Percentiles rank a stretch among this genome's conserved stretches.
Conservation (phyloP, 2,888 invertebrate genomes). For the Euplagia quadripunctaria region DNA sequence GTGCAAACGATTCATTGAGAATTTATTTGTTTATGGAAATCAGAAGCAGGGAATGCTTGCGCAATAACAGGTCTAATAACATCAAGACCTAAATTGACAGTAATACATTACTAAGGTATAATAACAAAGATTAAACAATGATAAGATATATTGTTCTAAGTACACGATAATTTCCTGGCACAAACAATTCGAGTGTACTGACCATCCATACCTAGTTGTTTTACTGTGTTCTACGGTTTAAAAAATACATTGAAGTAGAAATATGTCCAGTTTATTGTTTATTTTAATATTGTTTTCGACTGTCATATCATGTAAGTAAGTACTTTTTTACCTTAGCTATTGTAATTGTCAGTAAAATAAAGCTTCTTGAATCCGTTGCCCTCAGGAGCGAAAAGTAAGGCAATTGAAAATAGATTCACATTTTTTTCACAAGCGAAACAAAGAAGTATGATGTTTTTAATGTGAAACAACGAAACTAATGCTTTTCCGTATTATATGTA, state of each 20-base stretch:
- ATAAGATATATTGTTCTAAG: not conserved
- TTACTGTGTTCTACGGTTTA: not conserved
- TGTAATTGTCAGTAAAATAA: too few relatives aligned
- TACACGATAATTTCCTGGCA: constrained; percentile 1
- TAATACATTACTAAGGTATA: not conserved
- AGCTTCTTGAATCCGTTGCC: too few relatives aligned
- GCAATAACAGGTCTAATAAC: not conserved
- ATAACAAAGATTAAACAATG: not conserved
- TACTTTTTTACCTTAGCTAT: not conserved
- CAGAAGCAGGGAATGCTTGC: not conserved
- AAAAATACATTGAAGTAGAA: not conserved
- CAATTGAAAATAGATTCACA: too few relatives aligned
- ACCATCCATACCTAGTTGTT: not conserved
- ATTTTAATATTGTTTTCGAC: not conserved
- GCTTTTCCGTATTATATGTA: too few relatives aligned
- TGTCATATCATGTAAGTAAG: not conserved
- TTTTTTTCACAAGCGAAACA: too few relatives aligned
- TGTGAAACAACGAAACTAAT: too few relatives aligned
- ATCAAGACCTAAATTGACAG: not conserved
- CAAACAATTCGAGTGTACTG: not conserved
- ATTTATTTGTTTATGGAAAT: not conserved
- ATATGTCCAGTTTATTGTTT: not conserved
- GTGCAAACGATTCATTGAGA: not conserved
- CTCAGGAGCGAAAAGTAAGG: too few relatives aligned
- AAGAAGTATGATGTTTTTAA: too few relatives aligned